phyloP scores from a whole-genome alignment of 2,797 vertebrate species.

The Phylloscopus collybita region DNA sequence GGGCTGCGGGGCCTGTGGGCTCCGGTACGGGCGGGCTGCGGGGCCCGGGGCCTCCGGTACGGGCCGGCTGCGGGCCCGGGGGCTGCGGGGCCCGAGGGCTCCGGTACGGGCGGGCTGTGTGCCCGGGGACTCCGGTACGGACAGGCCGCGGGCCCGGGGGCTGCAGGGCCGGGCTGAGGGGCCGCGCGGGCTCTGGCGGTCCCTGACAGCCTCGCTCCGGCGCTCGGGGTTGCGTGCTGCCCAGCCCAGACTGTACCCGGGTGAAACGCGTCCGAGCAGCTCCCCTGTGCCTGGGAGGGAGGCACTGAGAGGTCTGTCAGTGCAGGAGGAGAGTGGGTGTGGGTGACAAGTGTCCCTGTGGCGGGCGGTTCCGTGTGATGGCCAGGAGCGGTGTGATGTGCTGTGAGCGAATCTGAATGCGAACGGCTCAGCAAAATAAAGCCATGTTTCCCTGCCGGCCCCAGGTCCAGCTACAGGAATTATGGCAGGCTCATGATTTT shows the following conservation, averaged over 20 bases:
- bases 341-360: background rate
- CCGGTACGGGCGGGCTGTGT: background rate
- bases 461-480: background rate
- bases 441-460: background rate
- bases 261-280: background rate
- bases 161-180: background rate
- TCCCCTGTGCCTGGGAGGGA: background rate
- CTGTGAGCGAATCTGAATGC: background rate
- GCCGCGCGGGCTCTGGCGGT: background rate
- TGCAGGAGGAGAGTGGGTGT: accelerated
- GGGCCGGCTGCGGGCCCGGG: background rate
- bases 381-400: accelerated
- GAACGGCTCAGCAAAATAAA: background rate
- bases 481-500: accelerated
- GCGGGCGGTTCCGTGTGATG: background rate
- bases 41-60: background rate
- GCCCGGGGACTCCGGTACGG: background rate
- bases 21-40: background rate
- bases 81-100: too few species aligned
- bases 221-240: background rate
- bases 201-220: background rate
- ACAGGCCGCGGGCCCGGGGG: background rate
- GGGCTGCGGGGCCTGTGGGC: too few species aligned
- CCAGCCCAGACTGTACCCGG: accelerated
- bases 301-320: accelerated